Evolutionary conservation across 2,113 vertebrate genomes (phyloP).

Genomic region (Eublepharis macularius): DNA sequence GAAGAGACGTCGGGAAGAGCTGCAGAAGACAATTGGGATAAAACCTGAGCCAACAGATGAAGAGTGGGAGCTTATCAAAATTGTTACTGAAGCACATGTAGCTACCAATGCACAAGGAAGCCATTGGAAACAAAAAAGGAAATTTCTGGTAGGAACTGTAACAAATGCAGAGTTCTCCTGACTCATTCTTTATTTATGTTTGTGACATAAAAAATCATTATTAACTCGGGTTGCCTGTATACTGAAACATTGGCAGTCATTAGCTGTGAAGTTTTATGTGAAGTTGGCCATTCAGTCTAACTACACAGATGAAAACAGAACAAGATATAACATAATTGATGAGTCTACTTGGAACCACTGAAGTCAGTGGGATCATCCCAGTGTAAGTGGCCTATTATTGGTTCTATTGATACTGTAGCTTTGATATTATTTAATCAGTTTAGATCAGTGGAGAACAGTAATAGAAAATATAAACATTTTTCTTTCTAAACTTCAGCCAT

Average conservation of each 20-base stretch:
- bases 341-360: background rate
- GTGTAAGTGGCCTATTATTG: background rate
- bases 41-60: conserved; percentile 91
- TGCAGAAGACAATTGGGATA: conserved; percentile 90
- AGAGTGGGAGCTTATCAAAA: conserved; percentile 96
- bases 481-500: background rate
- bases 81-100: conserved; percentile 95
- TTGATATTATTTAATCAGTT: background rate
- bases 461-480: background rate
- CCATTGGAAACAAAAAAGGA: conserved; percentile 98
- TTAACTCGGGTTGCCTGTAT: background rate
- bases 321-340: too few relatives aligned
- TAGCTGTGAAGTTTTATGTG: background rate
- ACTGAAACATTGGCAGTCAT: background rate
- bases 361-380: background rate
- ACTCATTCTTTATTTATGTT: background rate
- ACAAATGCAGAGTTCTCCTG: background rate
- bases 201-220: background rate
- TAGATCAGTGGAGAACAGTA: background rate
- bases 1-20: conserved; percentile 88
- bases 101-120: conserved; percentile 97
- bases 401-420: background rate
- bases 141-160: conserved; percentile 91
- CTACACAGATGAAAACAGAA: background rate
- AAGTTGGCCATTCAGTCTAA: background rate